Base-by-base conservation (phyloP, 2,113 vertebrate species). In the Pterocles gutturalis region DNA sequence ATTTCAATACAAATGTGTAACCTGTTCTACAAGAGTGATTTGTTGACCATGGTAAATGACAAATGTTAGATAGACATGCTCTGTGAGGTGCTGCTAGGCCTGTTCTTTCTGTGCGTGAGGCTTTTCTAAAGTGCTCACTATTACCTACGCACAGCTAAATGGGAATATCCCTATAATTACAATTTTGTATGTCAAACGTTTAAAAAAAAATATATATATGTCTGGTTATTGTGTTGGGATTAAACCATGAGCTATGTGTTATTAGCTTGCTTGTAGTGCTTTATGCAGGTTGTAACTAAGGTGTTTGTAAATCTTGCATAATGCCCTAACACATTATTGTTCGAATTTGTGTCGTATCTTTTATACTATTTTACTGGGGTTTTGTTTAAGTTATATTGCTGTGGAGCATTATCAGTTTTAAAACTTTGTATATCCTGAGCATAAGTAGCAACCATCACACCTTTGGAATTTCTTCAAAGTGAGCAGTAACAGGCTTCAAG, bases 121-220 rank as follows among this genome's bases (percentile, higher is more conserved):
- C 48, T 71, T 84, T 89, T 64, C 29, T 38, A 36, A 90, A 62
- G 64, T 86, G 75, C 71, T 93, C 2, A 3, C 72, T 75, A 29
- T 86, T 89, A 66, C 73, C 89, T 94, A 89, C 7, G 0, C 72
- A 64, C 72, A 67, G 55, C 48, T 87, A 60, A 89, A 62, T 71
- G 70, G 64, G 55, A 93, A 96, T 84, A 81, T 51, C 83, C 85
- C 55, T 89, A 3, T 94, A 97, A 97, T 97, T 96, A 96, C 34
- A 77, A 43, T 80, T 83, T 48, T 49, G 62, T 88, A 43, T 89
- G 94, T 80, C 76, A 76, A 60, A 38, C 83, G 85, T 86, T 61
- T 45, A 62, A 33, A 93, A 33, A 93, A 91, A 78, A 91, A 43
- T 38, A 58, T 66, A 24, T 76, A 43, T 38, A 58, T 66, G 26